phyloP scores from a whole-genome alignment of 2,888 invertebrate genomes.

The Sepiola atlantica region DNA sequence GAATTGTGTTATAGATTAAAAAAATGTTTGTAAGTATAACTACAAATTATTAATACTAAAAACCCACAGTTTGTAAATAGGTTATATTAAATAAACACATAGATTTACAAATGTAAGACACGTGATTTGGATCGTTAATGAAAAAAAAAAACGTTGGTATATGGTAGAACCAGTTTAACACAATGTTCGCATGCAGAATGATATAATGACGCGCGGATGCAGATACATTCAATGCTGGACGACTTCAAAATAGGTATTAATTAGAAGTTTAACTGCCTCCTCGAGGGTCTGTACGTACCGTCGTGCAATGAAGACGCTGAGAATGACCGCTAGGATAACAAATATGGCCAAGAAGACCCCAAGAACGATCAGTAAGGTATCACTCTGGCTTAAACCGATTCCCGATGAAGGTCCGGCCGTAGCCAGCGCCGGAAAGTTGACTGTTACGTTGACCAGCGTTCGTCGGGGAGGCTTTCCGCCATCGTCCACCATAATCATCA shows the following conservation, averaged over 20 bases:
- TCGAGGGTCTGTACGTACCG: conserved; percentile 42
- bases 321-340: conserved; percentile 34
- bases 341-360: conserved; percentile 42
- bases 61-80: no score
- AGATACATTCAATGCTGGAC: neutral
- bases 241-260: conserved; percentile 35
- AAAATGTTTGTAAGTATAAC: no score
- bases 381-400: conserved; percentile 6
- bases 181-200: no score
- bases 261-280: neutral
- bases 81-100: no score
- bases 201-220: no score
- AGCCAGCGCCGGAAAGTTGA: conserved; percentile 3
- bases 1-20: no score
- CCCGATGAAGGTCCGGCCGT: neutral
- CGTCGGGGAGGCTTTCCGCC: conserved; percentile 39
- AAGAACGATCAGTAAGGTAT: conserved; percentile 40
- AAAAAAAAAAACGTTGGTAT: no score
- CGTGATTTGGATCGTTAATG: no score
- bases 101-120: no score
- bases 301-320: conserved; percentile 42
- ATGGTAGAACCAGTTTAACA: no score
- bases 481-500: conserved; percentile 43
- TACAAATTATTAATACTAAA: no score
- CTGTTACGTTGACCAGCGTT: conserved; percentile 37